Percentiles rank a stretch among this genome's conserved stretches.
phyloP scores from a whole-genome alignment of 2,888 invertebrate genomes.

The Acanthacorydalis orientalis region DNA sequence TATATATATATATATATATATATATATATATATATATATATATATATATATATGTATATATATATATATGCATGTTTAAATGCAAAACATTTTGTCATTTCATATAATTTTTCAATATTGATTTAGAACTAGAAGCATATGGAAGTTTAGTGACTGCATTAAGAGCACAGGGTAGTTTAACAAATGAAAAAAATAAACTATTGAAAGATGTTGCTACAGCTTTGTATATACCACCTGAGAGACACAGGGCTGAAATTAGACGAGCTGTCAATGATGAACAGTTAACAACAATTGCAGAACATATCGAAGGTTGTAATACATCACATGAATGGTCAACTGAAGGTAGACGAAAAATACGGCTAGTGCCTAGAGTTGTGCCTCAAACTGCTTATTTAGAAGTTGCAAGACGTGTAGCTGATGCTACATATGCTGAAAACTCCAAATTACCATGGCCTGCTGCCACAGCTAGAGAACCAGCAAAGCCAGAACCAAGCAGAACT shows the following conservation, averaged over 20 bases:
- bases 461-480: slow-evolving; percentile 26
- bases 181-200: slow-evolving; percentile 66
- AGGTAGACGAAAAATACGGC: slow-evolving; percentile 66
- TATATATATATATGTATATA: background rate
- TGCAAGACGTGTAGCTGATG: slow-evolving; percentile 61
- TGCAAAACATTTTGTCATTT: slow-evolving; percentile 13
- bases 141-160: slow-evolving; percentile 77
- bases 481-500: slow-evolving; percentile 4
- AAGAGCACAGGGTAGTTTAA: slow-evolving; percentile 80
- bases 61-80: slow-evolving; percentile 2
- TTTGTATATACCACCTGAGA: slow-evolving; percentile 75
- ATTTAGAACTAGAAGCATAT: slow-evolving; percentile 80
- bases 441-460: slow-evolving; percentile 31
- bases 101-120: background rate
- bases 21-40: slow-evolving; percentile 1
- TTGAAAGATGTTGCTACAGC: slow-evolving; percentile 66
- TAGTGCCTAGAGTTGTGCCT: slow-evolving; percentile 68
- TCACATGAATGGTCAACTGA: slow-evolving; percentile 68
- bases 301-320: slow-evolving; percentile 50
- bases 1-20: background rate
- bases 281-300: slow-evolving; percentile 73
- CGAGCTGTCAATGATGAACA: slow-evolving; percentile 85
- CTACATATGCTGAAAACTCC: slow-evolving; percentile 44
- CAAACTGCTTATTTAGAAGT: slow-evolving; percentile 71
- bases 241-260: slow-evolving; percentile 82